A percentile compares a stretch with the other conserved stretches of the same genome.
Conservation (phyloP, 1,140 invertebrate species). For the Eubasilissa regina region DNA sequence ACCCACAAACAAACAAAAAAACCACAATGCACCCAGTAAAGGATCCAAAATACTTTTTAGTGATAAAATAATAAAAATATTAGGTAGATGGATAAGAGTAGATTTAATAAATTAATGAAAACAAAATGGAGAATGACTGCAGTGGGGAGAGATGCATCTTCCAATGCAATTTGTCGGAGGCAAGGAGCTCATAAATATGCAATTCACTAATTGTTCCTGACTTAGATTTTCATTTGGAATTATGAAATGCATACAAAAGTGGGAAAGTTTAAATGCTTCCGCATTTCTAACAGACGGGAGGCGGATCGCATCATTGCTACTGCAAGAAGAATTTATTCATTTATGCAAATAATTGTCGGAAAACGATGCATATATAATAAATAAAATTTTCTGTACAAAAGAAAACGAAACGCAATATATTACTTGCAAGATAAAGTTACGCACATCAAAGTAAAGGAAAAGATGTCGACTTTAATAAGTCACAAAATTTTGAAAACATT, state of each 20-base stretch:
- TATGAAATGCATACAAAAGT: slow-evolving; percentile 41
- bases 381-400: no score
- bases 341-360: no score
- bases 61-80: not conserved
- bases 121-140: slow-evolving; percentile 11
- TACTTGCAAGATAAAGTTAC: no score
- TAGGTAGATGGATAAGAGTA: not conserved
- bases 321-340: no score
- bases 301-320: not conserved
- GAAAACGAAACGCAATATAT: no score
- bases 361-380: no score
- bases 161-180: slow-evolving; percentile 43
- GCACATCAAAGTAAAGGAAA: no score
- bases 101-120: not conserved
- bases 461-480: no score
- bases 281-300: not conserved
- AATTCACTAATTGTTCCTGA: slow-evolving; percentile 49
- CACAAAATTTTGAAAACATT: no score
- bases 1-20: no score
- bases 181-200: slow-evolving; percentile 52
- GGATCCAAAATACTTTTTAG: no score
- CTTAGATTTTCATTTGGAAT: slow-evolving; percentile 20
- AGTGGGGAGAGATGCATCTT: not conserved
- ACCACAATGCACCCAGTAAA: no score
- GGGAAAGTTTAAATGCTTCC: slow-evolving; percentile 18